These are phyloP conservation scores for Platysternon megacephalum DNA, from an alignment of 2,113 vertebrate genomes.

Conservation along the genomic window DNA sequence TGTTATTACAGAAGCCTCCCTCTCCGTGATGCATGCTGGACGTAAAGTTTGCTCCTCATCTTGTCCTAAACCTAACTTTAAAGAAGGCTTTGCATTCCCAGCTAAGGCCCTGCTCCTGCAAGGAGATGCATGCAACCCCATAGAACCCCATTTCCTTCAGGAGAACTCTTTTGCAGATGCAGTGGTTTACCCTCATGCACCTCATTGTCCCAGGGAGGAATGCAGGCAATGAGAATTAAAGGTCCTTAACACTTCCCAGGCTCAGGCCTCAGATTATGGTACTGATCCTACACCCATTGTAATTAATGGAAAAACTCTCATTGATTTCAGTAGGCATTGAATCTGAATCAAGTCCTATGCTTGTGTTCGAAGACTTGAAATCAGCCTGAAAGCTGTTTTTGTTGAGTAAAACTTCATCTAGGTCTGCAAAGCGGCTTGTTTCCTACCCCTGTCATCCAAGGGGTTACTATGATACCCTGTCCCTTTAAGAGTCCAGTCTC, in stretches of 20 bases:
- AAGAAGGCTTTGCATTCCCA: not conserved
- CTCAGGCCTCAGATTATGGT: not conserved
- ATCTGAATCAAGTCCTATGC: not conserved
- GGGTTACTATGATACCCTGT: not conserved
- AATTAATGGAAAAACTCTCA: not conserved
- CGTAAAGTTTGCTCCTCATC: not conserved
- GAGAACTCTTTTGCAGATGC: not conserved
- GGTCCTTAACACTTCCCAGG: not conserved
- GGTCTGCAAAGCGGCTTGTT: rapidly evolving
- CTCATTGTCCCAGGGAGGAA: not conserved
- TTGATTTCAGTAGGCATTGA: not conserved
- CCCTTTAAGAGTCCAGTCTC: not conserved
- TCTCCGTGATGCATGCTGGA: not conserved
- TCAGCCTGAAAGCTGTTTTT: not conserved
- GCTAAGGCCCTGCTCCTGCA: not conserved
- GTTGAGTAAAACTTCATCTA: not conserved
- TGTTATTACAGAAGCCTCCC: not conserved
- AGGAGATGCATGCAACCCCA: not conserved
- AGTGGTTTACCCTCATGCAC: not conserved
- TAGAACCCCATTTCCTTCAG: no score
- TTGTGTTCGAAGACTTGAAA: rapidly evolving
- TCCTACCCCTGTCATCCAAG: not conserved
- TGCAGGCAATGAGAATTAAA: not conserved
- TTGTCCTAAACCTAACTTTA: not conserved
- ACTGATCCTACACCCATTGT: not conserved